phyloP scores from a whole-genome alignment of 2,113 vertebrate genomes.

The Corythaeola cristata region DNA sequence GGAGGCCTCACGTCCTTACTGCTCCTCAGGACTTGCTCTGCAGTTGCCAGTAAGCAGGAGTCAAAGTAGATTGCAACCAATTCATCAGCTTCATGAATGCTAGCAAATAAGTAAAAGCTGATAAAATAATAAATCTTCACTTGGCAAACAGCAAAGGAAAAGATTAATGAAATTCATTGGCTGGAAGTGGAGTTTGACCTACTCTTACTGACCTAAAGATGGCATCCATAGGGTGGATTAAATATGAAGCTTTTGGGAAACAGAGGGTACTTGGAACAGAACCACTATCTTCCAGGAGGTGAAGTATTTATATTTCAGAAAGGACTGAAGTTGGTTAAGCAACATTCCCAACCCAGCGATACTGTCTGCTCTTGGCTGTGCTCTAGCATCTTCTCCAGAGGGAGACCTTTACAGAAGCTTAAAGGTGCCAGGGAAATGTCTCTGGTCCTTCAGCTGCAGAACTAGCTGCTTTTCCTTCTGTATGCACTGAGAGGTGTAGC shows the following conservation, averaged over 20 bases:
- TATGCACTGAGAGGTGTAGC: not conserved
- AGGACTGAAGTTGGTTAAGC: not conserved
- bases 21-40: not conserved
- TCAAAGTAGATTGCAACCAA: not conserved
- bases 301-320: not conserved
- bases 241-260: not conserved
- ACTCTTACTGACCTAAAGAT: not conserved
- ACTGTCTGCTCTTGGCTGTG: not conserved
- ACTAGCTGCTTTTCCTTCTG: not conserved
- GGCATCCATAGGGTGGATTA: not conserved
- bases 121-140: not conserved
- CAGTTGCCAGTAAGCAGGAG: not conserved
- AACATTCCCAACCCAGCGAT: not conserved
- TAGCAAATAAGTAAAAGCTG: not conserved
- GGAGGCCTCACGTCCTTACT: not conserved
- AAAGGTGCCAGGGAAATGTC: not conserved
- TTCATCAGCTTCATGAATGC: not conserved
- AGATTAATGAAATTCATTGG: not conserved
- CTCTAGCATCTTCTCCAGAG: not conserved
- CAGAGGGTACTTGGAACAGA: not conserved
- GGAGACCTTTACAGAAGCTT: not conserved
- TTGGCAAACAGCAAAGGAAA: not conserved
- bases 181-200: not conserved
- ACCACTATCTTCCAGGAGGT: not conserved
- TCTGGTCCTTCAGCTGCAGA: not conserved